phyloP scores from a whole-genome alignment of 1,140 invertebrate species.

The Andricus grossulariae region DNA sequence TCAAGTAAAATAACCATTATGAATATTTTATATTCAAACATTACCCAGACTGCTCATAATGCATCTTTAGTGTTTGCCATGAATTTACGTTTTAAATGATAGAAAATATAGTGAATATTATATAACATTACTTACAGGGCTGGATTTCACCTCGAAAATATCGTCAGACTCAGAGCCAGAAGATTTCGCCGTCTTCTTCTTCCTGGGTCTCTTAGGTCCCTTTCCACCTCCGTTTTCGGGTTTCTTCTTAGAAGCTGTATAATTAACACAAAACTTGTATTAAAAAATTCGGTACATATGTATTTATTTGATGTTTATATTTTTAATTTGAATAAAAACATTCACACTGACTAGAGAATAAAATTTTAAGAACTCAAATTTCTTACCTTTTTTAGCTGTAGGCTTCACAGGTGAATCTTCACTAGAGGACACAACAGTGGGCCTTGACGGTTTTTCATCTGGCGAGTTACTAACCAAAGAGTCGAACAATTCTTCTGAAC shows the following conservation, averaged over 20 bases:
- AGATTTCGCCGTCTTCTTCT: constrained; percentile 59
- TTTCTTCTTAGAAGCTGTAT: constrained; percentile 65
- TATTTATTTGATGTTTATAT: constrained; percentile 10
- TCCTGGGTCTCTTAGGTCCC: constrained; percentile 50
- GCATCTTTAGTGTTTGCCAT: neutral
- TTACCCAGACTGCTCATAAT: too few species aligned
- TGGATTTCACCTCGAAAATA: constrained; percentile 51
- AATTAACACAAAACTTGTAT: constrained; percentile 31
- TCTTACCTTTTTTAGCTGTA: constrained; percentile 60
- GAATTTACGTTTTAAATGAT: constrained; percentile 7
- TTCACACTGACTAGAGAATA: too few species aligned
- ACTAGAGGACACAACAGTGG: constrained; percentile 47
- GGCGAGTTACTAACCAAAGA: constrained; percentile 65
- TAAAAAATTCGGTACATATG: constrained; percentile 19
- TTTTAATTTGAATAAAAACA: constrained; percentile 1
- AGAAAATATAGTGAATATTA: constrained; percentile 9
- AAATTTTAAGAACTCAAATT: too few species aligned
- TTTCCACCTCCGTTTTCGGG: constrained; percentile 66
- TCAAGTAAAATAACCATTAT: too few species aligned
- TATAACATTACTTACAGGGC: neutral
- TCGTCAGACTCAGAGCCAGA: constrained; percentile 65
- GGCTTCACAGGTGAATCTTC: constrained; percentile 61
- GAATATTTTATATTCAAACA: too few species aligned
- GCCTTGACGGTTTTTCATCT: constrained; percentile 48
- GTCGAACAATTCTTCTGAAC: constrained; percentile 72